Base-by-base conservation (phyloP, 1,140 invertebrate species). In the Phthorimaea operculella region DNA sequence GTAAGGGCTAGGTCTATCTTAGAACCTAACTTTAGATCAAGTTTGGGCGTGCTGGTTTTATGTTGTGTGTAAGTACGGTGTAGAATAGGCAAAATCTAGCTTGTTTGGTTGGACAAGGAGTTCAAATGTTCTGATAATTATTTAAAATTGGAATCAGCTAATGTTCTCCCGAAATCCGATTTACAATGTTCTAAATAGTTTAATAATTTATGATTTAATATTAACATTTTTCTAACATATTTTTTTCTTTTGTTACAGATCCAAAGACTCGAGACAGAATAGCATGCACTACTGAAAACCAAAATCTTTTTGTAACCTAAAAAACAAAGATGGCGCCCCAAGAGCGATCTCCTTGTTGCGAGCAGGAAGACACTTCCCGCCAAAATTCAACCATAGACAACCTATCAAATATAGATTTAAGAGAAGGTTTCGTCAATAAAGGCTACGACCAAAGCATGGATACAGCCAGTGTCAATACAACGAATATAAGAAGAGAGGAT, bases 271-370 rank as follows among this genome's bases (percentile, higher is more conserved):
- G 4, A 47, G 16, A 47, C 1, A 9, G 34, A 45, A 45, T 12
- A 44, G 52, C 52, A 44, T 45, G 17, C 52, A 54, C 28, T 28
- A 12, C 5, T n/a, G 34, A 54, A 45, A 42, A 49, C 14, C 3
- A 47, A 18, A 47, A 15, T 8, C 10, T 3, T 12, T 45, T 14
- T 54, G 56, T 33, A 57, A 57, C 11, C 57, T 57, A 12, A 57
- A 63, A 62, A 55, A 52, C 59, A 76, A 79, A 50, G 64, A 85
- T 85, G 82, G 79, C 82, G 62, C 82, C 82, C 1, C 82, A 85
- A 77, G 82, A 85, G 63, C 67, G 77, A 72, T 79, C 73, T 60
- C 54, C 75, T 56, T 76, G 74, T 66, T 76, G 68, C 59, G 74
- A 77, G 36, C 64, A 79, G 33, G 72, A 81, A 18, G 68, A 70